phyloP scores from a whole-genome alignment of 2,888 invertebrate genomes.

The Melangyna quadrimaculata region DNA sequence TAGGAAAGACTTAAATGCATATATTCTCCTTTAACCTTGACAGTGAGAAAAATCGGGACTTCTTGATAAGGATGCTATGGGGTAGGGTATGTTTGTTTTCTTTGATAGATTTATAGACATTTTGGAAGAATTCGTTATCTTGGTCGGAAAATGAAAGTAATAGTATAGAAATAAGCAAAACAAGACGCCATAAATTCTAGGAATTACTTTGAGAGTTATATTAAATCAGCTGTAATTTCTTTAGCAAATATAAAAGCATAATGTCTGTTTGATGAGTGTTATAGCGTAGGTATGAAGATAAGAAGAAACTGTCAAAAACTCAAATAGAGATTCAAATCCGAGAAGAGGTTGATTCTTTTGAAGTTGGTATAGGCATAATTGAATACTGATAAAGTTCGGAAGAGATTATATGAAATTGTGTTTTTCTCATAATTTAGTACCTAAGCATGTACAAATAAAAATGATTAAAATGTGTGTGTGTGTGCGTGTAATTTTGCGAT shows the following conservation, averaged over 20 bases:
- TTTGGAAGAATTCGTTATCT: conserved; percentile 12
- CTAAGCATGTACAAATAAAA: too few relatives aligned
- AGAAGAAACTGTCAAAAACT: background rate
- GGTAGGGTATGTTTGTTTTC: background rate
- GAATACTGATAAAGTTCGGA: too few relatives aligned
- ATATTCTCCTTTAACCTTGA: conserved; percentile 56
- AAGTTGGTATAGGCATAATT: too few relatives aligned
- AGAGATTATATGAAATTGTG: too few relatives aligned
- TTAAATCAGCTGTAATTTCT: conserved; percentile 11
- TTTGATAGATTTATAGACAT: conserved; percentile 3
- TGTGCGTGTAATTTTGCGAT: too few relatives aligned
- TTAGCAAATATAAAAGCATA: background rate
- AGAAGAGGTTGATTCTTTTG: too few relatives aligned
- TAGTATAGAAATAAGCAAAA: background rate
- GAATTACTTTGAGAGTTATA: conserved; percentile 4
- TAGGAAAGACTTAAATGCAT: background rate
- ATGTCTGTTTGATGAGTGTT: too few relatives aligned
- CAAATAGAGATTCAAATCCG: background rate
- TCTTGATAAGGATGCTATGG: conserved; percentile 32
- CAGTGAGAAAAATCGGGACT: conserved; percentile 10
- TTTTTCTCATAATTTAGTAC: too few relatives aligned
- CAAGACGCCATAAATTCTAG: conserved; percentile 26
- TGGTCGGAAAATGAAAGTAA: background rate
- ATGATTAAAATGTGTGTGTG: too few relatives aligned
- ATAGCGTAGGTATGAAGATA: background rate